Conservation (phyloP, 2,113 vertebrate species). For the Rhinopithecus roxellana region DNA sequence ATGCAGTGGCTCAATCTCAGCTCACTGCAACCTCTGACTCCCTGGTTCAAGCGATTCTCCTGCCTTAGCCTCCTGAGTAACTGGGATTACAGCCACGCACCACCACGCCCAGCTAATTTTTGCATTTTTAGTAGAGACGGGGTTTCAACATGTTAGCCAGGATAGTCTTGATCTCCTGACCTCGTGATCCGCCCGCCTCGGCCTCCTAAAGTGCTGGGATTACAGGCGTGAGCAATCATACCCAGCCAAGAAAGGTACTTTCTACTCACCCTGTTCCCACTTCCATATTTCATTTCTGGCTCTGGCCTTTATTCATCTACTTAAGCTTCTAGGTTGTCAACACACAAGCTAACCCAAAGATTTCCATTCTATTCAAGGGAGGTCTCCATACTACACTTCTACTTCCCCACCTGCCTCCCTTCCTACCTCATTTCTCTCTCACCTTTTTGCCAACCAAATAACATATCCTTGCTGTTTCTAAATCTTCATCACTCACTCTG, state of each 20-base stretch:
- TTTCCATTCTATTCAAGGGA: background rate
- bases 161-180: too few species aligned
- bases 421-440: background rate
- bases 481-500: background rate
- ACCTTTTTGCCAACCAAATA: background rate
- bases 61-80: too few species aligned
- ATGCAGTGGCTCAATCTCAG: too few species aligned
- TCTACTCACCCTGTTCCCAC: background rate
- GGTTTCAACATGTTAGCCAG: too few species aligned
- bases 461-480: too few species aligned
- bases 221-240: too few species aligned
- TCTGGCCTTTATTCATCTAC: background rate
- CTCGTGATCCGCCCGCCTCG: accelerated
- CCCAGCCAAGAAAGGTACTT: background rate
- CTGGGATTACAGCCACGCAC: too few species aligned
- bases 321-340: background rate
- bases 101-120: too few species aligned
- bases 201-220: too few species aligned
- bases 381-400: background rate
- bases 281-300: background rate
- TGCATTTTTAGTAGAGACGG: too few species aligned
- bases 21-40: too few species aligned
- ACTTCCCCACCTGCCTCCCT: background rate
- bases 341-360: background rate
- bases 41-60: too few species aligned